Evolutionary conservation across 2,888 invertebrate genomes (phyloP).

Genomic region (Pharmacophagus antenor): DNA sequence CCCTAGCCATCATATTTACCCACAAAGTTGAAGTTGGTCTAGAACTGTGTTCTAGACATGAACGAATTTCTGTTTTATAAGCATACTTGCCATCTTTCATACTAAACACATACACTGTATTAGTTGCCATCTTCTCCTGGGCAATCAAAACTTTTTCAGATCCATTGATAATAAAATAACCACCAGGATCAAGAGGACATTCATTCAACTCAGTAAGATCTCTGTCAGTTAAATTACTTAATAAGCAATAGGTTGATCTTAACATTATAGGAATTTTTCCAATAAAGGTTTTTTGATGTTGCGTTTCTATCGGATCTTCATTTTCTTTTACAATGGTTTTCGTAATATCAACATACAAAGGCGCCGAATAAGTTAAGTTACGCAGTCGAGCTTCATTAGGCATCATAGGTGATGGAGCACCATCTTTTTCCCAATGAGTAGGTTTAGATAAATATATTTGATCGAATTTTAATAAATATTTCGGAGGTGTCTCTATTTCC

Average conservation of each 20-base stretch:
- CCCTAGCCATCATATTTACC: conserved; percentile 99
- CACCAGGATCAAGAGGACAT: conserved; percentile 99
- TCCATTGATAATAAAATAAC: conserved; percentile 99
- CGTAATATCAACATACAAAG: conserved; percentile 98
- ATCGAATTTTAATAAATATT: conserved; percentile 97
- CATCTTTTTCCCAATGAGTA: conserved; percentile 99
- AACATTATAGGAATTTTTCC: conserved; percentile 99
- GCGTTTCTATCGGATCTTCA: conserved; percentile 92
- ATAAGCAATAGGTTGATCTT: conserved; percentile 96
- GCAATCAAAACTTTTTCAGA: conserved; percentile 99
- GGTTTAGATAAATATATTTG: conserved; percentile 99
- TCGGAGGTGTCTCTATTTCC: conserved; percentile 94
- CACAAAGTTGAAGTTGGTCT: conserved; percentile 98
- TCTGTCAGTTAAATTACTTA: conserved; percentile 97
- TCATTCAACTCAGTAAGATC: conserved; percentile 99
- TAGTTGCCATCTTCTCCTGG: conserved; percentile 99
- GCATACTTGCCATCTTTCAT: conserved; percentile 99
- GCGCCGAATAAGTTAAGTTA: conserved; percentile 98
- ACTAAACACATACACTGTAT: conserved; percentile 99
- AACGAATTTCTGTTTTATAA: conserved; percentile 98
- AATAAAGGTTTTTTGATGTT: conserved; percentile 88
- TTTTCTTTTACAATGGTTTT: conserved; percentile 96
- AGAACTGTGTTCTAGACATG: conserved; percentile 85
- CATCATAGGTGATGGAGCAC: conserved; percentile 99
- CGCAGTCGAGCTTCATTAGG: conserved; percentile 98